Conservation (phyloP, 2,888 invertebrate genomes). For the Apotomis turbidana region DNA sequence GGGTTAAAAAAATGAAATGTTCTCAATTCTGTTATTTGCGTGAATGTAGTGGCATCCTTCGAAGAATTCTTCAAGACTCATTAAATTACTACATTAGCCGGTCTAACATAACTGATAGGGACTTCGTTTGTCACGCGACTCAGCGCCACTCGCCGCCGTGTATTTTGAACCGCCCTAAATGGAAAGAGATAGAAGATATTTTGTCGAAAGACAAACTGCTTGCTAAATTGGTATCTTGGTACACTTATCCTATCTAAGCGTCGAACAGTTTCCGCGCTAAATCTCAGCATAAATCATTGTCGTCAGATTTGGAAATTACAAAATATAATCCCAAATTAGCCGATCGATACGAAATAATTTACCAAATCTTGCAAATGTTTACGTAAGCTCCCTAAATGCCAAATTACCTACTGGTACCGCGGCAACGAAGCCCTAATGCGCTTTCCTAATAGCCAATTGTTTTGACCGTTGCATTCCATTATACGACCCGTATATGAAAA, state of each 20-base stretch:
- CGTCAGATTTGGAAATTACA: slow-evolving; percentile 14
- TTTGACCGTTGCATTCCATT: slow-evolving; percentile 7
- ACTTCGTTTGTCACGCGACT: no score
- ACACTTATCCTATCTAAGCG: not conserved
- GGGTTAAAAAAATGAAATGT: no score
- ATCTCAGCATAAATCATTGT: not conserved
- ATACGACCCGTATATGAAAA: not conserved
- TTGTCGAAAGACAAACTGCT: no score
- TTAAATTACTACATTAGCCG: no score
- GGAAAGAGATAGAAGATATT: no score
- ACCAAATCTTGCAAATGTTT: slow-evolving; percentile 10
- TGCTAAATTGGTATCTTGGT: no score
- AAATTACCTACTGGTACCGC: slow-evolving; percentile 1
- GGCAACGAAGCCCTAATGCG: slow-evolving; percentile 20
- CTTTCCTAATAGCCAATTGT: slow-evolving; percentile 29
- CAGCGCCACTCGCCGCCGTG: no score
- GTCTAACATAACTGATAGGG: no score
- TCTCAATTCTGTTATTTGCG: no score
- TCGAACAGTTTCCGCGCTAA: not conserved
- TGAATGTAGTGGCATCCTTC: no score
- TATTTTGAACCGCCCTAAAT: no score
- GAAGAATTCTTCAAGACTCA: no score
- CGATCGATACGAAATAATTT: slow-evolving; percentile 5
- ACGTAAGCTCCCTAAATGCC: slow-evolving; percentile 14
- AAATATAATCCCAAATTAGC: slow-evolving; percentile 17